A percentile compares a stretch with the other conserved stretches of the same genome.
phyloP scores from a whole-genome alignment of 2,888 invertebrate genomes.

The Copidosoma aretas region DNA sequence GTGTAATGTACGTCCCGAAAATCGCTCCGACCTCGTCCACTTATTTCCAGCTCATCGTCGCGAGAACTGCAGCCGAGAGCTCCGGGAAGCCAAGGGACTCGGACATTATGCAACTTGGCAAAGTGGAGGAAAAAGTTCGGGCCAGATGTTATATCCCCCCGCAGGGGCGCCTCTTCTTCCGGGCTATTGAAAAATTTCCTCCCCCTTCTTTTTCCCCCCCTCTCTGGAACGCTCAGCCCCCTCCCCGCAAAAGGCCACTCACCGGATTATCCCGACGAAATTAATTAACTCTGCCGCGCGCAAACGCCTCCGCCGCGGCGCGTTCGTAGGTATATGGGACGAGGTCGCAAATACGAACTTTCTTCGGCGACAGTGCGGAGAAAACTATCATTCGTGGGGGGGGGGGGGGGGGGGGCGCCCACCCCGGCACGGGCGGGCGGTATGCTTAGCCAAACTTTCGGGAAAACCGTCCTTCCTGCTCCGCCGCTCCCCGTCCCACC shows the following conservation, averaged over 20 bases:
- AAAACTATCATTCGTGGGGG: constrained; percentile 18
- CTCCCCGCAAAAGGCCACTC: background rate
- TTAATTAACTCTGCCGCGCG: constrained; percentile 8
- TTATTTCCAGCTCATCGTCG: constrained; percentile 34
- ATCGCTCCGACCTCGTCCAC: constrained; percentile 32
- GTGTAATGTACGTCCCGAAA: too few relatives aligned
- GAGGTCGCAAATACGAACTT: background rate
- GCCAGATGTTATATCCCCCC: constrained; percentile 4
- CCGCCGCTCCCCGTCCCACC: background rate
- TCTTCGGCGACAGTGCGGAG: background rate
- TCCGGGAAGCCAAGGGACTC: constrained; percentile 10
- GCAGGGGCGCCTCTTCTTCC: background rate
- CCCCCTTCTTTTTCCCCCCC: background rate
- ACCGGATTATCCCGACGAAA: background rate
- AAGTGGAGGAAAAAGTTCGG: constrained; percentile 31
- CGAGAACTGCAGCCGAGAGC: constrained; percentile 20
- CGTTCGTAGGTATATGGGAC: background rate
- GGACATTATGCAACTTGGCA: constrained; percentile 36
- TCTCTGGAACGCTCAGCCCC: constrained; percentile 1
- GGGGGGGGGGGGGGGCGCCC: constrained; percentile 34
- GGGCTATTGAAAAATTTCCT: constrained; percentile 14
- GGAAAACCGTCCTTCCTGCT: constrained; percentile 26
- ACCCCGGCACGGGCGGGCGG: too few relatives aligned
- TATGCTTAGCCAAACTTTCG: constrained; percentile 46
- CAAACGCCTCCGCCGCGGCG: background rate